These are phyloP conservation scores for Hydropsyche betteni DNA, from an alignment of 2,888 invertebrate genomes.

Conservation along the genomic window DNA sequence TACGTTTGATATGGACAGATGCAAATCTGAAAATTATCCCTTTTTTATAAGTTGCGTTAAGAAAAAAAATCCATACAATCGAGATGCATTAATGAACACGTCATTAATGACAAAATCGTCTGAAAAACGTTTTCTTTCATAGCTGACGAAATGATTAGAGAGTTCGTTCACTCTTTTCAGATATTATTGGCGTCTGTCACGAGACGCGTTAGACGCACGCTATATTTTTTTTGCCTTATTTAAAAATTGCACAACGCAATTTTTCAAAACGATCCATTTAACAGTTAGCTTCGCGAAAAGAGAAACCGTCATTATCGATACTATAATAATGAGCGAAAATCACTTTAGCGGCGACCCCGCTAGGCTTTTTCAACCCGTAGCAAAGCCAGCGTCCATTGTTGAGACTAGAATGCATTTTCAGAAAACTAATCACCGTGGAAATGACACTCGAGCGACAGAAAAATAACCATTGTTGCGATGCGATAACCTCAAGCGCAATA, in stretches of 20 bases:
- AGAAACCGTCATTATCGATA: constrained; percentile 24
- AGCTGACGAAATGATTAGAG: not conserved
- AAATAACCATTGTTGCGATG: constrained; percentile 12
- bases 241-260: constrained; percentile 10
- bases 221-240: not conserved
- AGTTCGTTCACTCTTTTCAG: not conserved
- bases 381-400: not conserved
- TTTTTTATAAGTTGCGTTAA: too few relatives aligned
- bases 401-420: not conserved
- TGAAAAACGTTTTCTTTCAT: not conserved
- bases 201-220: constrained; percentile 4
- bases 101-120: too few relatives aligned
- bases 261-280: constrained; percentile 20
- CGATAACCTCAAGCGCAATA: constrained; percentile 14
- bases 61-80: too few relatives aligned
- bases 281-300: constrained; percentile 8
- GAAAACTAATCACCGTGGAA: constrained; percentile 19
- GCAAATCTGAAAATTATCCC: too few relatives aligned
- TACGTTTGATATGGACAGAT: too few relatives aligned
- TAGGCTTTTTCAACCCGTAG: not conserved
- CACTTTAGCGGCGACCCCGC: not conserved
- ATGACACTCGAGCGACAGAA: not conserved
- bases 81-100: too few relatives aligned
- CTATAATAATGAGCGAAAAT: constrained; percentile 1
- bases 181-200: not conserved